Percentiles rank a stretch among this genome's conserved stretches.
phyloP scores from a whole-genome alignment of 2,797 vertebrate genomes.

The Syndactyla subalaris region DNA sequence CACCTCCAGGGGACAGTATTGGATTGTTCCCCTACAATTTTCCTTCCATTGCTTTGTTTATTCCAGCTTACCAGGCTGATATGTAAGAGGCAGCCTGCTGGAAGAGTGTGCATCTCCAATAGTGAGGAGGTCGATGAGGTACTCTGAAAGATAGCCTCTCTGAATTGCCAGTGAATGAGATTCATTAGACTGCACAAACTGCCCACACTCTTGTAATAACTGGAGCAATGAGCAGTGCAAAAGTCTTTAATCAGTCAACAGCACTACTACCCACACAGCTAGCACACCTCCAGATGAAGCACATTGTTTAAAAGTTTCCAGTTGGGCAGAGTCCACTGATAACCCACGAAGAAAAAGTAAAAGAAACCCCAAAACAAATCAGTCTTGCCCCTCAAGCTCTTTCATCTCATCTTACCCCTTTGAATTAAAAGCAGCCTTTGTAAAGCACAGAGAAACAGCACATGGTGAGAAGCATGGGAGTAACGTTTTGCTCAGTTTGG shows the following conservation, averaged over 20 bases:
- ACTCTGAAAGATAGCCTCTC: background rate
- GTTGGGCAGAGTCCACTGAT: background rate
- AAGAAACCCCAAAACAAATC: background rate
- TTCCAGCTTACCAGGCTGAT: background rate
- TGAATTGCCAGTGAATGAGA: background rate
- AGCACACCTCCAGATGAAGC: background rate
- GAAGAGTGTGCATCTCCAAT: background rate
- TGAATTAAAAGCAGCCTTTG: background rate
- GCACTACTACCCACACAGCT: background rate
- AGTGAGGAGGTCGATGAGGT: background rate
- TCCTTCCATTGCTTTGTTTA: background rate
- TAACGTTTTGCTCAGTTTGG: background rate
- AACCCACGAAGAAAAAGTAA: background rate
- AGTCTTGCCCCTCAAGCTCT: background rate
- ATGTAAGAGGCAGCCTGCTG: background rate
- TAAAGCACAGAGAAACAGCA: background rate
- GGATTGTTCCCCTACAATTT: constrained; percentile 11
- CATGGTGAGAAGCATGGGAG: background rate
- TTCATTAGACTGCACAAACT: background rate
- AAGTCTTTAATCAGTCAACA: background rate
- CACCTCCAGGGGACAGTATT: constrained; percentile 57
- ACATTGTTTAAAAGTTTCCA: background rate
- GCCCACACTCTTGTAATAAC: background rate
- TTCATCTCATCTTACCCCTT: background rate
- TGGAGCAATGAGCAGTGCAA: background rate